Base-by-base conservation (phyloP, 2,888 invertebrate species). In the Cosmopolites sordidus region DNA sequence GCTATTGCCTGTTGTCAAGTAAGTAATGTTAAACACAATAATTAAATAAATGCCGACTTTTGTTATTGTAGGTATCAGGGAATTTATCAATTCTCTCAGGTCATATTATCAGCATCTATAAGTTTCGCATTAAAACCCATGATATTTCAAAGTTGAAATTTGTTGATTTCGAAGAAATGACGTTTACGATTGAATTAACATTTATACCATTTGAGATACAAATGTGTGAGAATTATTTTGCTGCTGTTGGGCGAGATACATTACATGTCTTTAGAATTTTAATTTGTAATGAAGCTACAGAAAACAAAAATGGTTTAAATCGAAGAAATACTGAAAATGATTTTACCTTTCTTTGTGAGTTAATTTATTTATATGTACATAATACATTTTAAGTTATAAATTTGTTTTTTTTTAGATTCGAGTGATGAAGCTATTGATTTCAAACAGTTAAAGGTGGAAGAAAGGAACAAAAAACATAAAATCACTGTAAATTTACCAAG, bases 141-240 rank as follows among this genome's bases (percentile, higher is more conserved):
- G 84, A 84, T 61, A 79, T 81, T 41, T 84, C 85, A 1, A 83
- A 82, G 64, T 76, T 83, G 59, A 79, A 79, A 56, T 87, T 85
- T 64, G 77, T 86, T 42, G 87, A 87, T 66, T 86, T 87, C 65
- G 80, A 85, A 60, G 83, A 84, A 44, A 73, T 81, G 56, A 81
- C 83, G 27, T 78, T 87, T 64, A 78, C 80, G 40, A 72, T 89
- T 1, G 82, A 83, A 60, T 73, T 87, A 43, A 78, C 80, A 51
- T 86, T 87, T 67, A 66, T 74, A 14, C 84, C 86, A 2, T 69
- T 74, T 1, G 76, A 79, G 50, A 72, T 87, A 43, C 76, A 78
- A 29, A 72, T 87, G 41, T 79, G 81, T 27, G 87, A 88, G 66
- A 85, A 87, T 70, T 83, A 84, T 54, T 75, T 87, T 16, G 81